Percentiles rank a stretch among this genome's conserved stretches.
Evolutionary conservation across 2,888 invertebrate species (phyloP).

Genomic region (Allygus modestus): DNA sequence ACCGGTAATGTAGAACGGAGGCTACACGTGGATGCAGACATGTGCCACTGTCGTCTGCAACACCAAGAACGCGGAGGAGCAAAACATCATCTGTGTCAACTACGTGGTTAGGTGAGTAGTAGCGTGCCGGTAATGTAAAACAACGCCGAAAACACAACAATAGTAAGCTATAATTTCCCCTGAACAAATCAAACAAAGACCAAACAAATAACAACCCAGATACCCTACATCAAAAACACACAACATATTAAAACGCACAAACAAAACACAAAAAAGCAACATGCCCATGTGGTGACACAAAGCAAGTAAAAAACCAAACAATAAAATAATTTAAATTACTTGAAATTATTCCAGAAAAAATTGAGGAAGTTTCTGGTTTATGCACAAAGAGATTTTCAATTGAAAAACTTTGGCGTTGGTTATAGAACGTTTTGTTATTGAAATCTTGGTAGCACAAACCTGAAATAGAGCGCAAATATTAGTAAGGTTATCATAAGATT

Average conservation of each 20-base stretch:
- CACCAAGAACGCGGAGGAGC: conserved; percentile 97
- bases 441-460: too few relatives aligned
- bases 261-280: too few relatives aligned
- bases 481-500: too few relatives aligned
- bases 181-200: not conserved
- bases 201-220: not conserved
- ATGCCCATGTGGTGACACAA: too few relatives aligned
- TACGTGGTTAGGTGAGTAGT: conserved; percentile 95
- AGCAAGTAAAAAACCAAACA: too few relatives aligned
- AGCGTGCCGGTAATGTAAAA: conserved; percentile 76
- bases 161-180: not conserved
- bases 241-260: not conserved
- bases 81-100: conserved; percentile 98
- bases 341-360: too few relatives aligned
- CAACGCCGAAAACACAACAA: conserved; percentile 10
- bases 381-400: too few relatives aligned
- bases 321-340: too few relatives aligned
- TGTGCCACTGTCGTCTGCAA: conserved; percentile 98
- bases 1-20: conserved; percentile 83
- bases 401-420: too few relatives aligned
- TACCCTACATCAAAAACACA: not conserved
- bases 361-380: too few relatives aligned
- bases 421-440: too few relatives aligned
- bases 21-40: conserved; percentile 97
- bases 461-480: too few relatives aligned